Conservation (phyloP, 1,140 invertebrate genomes). For the Drosophila bipectinata region DNA sequence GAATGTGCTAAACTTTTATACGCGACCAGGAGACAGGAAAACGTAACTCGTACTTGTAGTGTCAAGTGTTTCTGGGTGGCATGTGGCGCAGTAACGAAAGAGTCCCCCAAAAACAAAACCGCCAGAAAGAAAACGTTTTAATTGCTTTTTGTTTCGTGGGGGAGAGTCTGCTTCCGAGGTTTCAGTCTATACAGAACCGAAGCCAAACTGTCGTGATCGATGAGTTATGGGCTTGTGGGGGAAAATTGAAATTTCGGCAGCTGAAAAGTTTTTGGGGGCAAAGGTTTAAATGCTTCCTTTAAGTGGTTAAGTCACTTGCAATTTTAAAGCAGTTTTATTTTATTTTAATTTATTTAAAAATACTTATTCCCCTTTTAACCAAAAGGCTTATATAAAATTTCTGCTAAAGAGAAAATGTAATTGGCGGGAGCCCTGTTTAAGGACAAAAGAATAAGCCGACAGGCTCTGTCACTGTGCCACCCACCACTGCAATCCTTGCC, state of each 20-base stretch:
- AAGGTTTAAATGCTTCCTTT: background rate
- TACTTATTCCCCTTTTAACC: too few species aligned
- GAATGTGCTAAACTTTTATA: conserved; percentile 66
- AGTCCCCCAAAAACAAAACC: conserved; percentile 30
- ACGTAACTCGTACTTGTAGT: conserved; percentile 46
- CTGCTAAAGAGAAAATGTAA: conserved; percentile 31
- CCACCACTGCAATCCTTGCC: conserved; percentile 13
- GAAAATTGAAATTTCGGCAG: conserved; percentile 49
- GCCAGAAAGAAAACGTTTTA: conserved; percentile 61
- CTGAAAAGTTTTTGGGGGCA: conserved; percentile 19
- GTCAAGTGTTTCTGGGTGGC: conserved; percentile 25
- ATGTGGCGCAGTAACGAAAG: background rate
- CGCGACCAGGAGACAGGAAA: conserved; percentile 38
- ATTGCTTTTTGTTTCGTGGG: conserved; percentile 63
- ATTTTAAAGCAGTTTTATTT: background rate
- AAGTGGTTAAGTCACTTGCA: background rate
- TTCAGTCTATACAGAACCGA: conserved; percentile 36
- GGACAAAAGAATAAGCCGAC: conserved; percentile 24
- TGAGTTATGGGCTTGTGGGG: conserved; percentile 37
- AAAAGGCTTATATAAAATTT: background rate
- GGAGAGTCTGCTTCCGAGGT: conserved; percentile 40
- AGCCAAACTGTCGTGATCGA: conserved; percentile 49
- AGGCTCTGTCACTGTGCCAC: conserved; percentile 24
- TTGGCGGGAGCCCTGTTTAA: conserved; percentile 43
- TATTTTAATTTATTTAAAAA: too few species aligned